Evolutionary conservation across 2,888 invertebrate genomes (phyloP).

Genomic region (Brachypalpus laphriformis): DNA sequence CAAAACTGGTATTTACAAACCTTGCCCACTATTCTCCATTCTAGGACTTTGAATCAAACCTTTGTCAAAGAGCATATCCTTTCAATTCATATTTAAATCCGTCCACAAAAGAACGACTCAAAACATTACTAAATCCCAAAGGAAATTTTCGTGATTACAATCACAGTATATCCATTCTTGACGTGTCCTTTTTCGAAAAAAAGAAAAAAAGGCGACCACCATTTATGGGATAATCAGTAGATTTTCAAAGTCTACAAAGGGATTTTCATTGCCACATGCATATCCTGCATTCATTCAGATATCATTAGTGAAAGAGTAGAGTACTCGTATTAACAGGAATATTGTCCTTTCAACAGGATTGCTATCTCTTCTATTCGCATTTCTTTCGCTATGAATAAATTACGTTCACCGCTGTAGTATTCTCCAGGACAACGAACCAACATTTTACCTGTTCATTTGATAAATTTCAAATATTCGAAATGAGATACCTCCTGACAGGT

Average conservation of each 20-base stretch:
- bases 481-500: constrained; percentile 49
- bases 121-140: neutral
- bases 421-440: constrained; percentile 1
- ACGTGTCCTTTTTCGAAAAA: neutral
- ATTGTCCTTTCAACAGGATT: neutral
- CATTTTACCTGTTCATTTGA: constrained; percentile 24
- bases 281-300: constrained; percentile 14
- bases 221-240: constrained; percentile 21
- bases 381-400: too few relatives aligned
- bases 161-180: neutral
- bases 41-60: too few relatives aligned
- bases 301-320: too few relatives aligned
- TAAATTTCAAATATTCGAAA: neutral
- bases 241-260: neutral
- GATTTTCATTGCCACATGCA: constrained; percentile 8
- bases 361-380: neutral
- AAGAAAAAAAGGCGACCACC: neutral
- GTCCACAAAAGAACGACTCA: neutral
- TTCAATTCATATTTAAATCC: neutral
- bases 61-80: too few relatives aligned
- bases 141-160: constrained; percentile 20
- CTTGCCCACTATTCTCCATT: too few relatives aligned
- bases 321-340: too few relatives aligned
- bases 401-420: neutral
- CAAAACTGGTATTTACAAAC: too few relatives aligned